These are phyloP conservation scores for Prionailurus viverrinus DNA, from an alignment of 2,113 vertebrate species.

Conservation along the genomic window DNA sequence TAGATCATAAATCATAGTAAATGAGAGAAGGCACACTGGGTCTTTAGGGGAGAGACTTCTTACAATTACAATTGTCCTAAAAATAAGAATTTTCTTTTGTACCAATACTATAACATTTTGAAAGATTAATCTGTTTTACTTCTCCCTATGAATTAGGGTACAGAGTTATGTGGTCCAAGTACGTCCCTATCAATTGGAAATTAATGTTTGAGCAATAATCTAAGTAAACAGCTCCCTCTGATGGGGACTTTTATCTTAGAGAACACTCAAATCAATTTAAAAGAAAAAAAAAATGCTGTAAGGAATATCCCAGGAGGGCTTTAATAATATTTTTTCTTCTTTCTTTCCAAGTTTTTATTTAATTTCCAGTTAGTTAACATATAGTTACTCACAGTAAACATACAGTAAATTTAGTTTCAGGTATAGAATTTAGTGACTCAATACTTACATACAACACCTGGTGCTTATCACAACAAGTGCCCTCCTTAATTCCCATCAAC, in stretches of 20 bases:
- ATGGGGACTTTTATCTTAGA: not conserved
- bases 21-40: not conserved
- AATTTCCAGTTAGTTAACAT: not conserved
- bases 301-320: not conserved
- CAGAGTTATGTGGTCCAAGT: not conserved
- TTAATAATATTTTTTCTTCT: not conserved
- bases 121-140: not conserved
- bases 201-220: not conserved
- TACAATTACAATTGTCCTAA: not conserved
- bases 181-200: not conserved
- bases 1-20: not conserved
- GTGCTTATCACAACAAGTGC: not conserved
- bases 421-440: not conserved
- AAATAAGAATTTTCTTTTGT: not conserved
- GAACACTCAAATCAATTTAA: not conserved
- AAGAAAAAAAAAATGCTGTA: not conserved
- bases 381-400: not conserved
- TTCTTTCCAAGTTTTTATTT: not conserved
- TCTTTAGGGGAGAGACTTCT: not conserved
- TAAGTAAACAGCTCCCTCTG: not conserved
- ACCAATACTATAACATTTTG: not conserved
- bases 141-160: not conserved
- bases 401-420: not conserved
- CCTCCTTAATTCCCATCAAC: not conserved
- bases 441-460: not conserved